phyloP scores from a whole-genome alignment of 1,140 invertebrate genomes.

The Triops cancriformis region DNA sequence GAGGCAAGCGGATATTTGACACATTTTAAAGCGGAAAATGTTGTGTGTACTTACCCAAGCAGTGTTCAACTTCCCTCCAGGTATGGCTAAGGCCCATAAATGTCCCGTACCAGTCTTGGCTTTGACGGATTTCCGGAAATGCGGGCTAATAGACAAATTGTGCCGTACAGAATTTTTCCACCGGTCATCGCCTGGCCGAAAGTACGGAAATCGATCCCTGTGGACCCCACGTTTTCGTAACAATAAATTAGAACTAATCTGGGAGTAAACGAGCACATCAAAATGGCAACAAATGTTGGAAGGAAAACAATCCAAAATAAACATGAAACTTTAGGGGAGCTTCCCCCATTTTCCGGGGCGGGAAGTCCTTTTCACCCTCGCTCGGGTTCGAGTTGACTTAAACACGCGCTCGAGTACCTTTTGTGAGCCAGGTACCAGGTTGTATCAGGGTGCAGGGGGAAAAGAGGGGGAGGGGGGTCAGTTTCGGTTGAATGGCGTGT shows the following conservation, averaged over 20 bases:
- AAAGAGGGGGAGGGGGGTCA: background rate
- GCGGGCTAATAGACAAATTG: slow-evolving; percentile 68
- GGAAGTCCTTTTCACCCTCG: too few relatives aligned
- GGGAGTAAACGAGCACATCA: too few relatives aligned
- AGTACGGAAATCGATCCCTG: slow-evolving; percentile 75
- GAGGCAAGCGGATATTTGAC: too few relatives aligned
- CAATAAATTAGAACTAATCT: background rate
- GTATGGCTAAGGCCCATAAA: slow-evolving; percentile 59
- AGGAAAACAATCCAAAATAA: slow-evolving; percentile 13
- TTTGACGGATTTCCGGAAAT: slow-evolving; percentile 75
- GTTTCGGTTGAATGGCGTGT: background rate
- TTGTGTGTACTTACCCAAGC: slow-evolving; percentile 19
- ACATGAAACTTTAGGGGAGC: too few relatives aligned
- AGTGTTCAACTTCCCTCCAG: slow-evolving; percentile 20
- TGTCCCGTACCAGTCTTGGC: slow-evolving; percentile 74
- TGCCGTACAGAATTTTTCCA: slow-evolving; percentile 86
- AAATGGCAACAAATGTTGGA: background rate
- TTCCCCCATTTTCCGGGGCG: too few relatives aligned
- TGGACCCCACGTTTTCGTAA: too few relatives aligned
- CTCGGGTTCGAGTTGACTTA: background rate
- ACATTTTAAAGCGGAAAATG: background rate
- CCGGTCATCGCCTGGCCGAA: slow-evolving; percentile 73
- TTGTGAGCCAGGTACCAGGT: background rate
- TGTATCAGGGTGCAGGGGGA: background rate
- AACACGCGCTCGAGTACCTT: background rate